A percentile compares a stretch with the other conserved stretches of the same genome.
Evolutionary conservation across 2,797 vertebrate genomes (phyloP).

Genomic region (Hapalemur alaotrensis): DNA sequence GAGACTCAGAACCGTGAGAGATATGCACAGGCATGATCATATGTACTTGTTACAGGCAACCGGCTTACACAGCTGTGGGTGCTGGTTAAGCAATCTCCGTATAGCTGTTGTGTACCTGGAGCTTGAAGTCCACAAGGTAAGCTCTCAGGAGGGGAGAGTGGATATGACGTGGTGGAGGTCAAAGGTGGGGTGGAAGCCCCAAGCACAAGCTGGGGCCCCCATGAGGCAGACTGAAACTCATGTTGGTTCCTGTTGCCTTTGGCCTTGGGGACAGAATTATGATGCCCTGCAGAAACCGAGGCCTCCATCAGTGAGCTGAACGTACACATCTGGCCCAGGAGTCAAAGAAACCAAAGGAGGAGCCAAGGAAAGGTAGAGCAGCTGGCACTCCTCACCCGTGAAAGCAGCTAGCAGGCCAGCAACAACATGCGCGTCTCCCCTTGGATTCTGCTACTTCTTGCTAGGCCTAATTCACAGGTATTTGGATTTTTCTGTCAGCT

Average conservation of each 20-base stretch:
- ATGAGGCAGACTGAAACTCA: too few species aligned
- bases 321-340: too few species aligned
- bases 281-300: background rate
- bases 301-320: background rate
- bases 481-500: background rate
- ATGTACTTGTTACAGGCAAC: background rate
- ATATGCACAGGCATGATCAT: rapidly evolving
- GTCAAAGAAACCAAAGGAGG: too few species aligned
- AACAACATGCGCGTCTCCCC: rapidly evolving
- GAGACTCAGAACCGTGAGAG: background rate
- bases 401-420: background rate
- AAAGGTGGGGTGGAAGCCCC: background rate
- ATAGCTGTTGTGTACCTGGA: background rate
- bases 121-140: background rate
- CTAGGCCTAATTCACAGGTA: background rate
- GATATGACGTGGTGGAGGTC: background rate
- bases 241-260: background rate
- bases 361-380: too few species aligned
- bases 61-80: background rate
- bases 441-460: background rate
- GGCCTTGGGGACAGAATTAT: background rate
- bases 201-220: background rate
- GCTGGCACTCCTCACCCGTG: rapidly evolving
- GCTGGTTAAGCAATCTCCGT: too few species aligned
- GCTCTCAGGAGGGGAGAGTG: background rate